phyloP scores from a whole-genome alignment of 2,113 vertebrate genomes.

The Pipa parva region DNA sequence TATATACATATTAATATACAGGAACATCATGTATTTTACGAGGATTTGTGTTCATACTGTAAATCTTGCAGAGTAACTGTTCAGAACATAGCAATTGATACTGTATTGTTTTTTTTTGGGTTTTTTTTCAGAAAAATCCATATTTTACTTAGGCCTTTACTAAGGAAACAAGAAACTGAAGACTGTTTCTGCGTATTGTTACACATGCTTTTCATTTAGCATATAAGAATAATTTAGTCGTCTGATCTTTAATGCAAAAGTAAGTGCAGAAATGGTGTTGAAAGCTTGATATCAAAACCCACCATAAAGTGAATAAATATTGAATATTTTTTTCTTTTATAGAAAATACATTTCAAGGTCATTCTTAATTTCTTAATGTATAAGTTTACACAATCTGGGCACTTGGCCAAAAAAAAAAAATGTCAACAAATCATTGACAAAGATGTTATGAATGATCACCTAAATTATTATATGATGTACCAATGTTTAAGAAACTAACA shows the following conservation, averaged over 20 bases:
- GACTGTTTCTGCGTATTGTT: slow-evolving; percentile 42
- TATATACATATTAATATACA: too few species aligned
- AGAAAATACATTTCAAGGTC: slow-evolving; percentile 3
- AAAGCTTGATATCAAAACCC: slow-evolving; percentile 26
- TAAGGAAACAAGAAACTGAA: slow-evolving; percentile 39
- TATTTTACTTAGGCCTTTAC: slow-evolving; percentile 46
- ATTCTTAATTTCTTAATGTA: background rate
- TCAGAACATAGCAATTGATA: slow-evolving; percentile 54
- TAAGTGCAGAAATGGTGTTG: slow-evolving; percentile 33
- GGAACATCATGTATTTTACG: too few species aligned
- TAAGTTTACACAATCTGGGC: background rate
- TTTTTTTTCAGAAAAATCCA: slow-evolving; percentile 51
- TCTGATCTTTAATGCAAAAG: slow-evolving; percentile 44
- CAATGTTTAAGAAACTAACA: too few species aligned
- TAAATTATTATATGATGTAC: too few species aligned
- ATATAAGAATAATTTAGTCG: slow-evolving; percentile 48
- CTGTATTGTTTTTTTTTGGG: too few species aligned
- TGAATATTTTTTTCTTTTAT: background rate
- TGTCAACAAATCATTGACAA: slow-evolving; percentile 1
- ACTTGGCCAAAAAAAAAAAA: background rate
- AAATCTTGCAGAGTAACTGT: too few species aligned
- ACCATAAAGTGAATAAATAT: background rate
- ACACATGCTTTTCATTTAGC: slow-evolving; percentile 57
- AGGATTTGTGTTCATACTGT: too few species aligned
- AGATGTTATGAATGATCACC: too few species aligned